Percentiles rank a stretch among this genome's conserved stretches.
Conservation (phyloP, 2,797 vertebrate species). For the Molossus molossus region DNA sequence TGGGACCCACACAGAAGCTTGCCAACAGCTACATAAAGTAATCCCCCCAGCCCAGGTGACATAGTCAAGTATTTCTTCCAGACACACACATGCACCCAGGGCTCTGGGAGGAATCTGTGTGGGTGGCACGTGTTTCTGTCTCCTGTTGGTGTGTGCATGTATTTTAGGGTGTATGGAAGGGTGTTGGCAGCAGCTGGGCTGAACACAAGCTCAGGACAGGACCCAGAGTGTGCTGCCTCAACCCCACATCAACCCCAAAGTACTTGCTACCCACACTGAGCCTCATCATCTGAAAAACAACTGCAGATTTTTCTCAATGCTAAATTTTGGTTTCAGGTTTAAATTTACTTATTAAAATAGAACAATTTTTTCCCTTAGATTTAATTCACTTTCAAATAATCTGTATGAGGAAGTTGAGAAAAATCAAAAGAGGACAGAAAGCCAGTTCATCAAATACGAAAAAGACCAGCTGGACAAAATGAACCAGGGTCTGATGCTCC, state of each 20-base stretch:
- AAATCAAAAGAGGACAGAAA: constrained; percentile 90
- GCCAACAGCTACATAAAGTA: background rate
- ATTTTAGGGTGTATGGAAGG: background rate
- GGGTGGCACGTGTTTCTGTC: background rate
- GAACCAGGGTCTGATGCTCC: constrained; percentile 84
- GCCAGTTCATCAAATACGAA: constrained; percentile 84
- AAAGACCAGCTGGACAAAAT: constrained; percentile 85
- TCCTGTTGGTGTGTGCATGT: no score
- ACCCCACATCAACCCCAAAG: background rate
- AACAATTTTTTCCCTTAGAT: constrained; percentile 86
- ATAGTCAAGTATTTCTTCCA: background rate
- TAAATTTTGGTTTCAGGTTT: constrained; percentile 1
- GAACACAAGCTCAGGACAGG: background rate
- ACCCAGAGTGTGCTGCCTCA: background rate
- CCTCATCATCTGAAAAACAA: background rate
- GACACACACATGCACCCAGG: background rate
- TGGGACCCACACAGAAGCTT: background rate
- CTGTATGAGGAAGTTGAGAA: constrained; percentile 88
- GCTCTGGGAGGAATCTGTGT: background rate
- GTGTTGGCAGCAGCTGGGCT: background rate
- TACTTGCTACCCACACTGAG: background rate
- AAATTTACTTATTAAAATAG: constrained; percentile 39
- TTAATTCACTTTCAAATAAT: constrained; percentile 87
- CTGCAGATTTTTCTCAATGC: background rate
- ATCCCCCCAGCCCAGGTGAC: background rate